A percentile compares a stretch with the other conserved stretches of the same genome.
phyloP scores from a whole-genome alignment of 2,888 invertebrate genomes.

The Stenoptilia bipunctidactyla region DNA sequence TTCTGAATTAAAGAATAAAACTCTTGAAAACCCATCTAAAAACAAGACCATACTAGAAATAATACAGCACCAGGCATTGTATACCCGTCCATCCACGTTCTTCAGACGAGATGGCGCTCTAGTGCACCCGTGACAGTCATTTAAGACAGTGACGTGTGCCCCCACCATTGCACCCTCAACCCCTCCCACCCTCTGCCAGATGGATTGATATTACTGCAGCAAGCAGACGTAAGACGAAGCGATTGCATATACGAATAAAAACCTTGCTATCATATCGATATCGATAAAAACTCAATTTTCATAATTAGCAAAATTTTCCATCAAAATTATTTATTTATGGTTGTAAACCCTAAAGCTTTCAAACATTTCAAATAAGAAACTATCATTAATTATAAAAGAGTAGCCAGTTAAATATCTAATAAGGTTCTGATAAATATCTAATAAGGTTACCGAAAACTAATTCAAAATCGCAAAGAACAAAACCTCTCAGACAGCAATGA shows the following conservation, averaged over 20 bases:
- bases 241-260: slow-evolving; percentile 58
- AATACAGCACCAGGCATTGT: slow-evolving; percentile 28
- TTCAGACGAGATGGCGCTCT: slow-evolving; percentile 45
- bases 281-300: no score
- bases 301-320: no score
- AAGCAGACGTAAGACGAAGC: slow-evolving; percentile 62
- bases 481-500: no score
- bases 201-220: slow-evolving; percentile 68
- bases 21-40: slow-evolving; percentile 34
- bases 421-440: no score
- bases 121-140: slow-evolving; percentile 68
- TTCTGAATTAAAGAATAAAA: no score
- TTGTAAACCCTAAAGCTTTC: no score
- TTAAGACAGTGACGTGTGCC: slow-evolving; percentile 63
- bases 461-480: neutral
- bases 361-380: no score
- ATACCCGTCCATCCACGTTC: slow-evolving; percentile 55
- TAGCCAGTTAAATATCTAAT: no score
- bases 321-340: no score
- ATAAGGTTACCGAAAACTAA: neutral
- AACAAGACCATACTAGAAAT: slow-evolving; percentile 47
- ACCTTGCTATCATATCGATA: slow-evolving; percentile 18
- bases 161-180: slow-evolving; percentile 13
- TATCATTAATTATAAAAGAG: no score
- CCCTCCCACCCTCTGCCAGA: slow-evolving; percentile 31